Conservation (phyloP, 2,113 vertebrate genomes). For the Calyptomena viridis region DNA sequence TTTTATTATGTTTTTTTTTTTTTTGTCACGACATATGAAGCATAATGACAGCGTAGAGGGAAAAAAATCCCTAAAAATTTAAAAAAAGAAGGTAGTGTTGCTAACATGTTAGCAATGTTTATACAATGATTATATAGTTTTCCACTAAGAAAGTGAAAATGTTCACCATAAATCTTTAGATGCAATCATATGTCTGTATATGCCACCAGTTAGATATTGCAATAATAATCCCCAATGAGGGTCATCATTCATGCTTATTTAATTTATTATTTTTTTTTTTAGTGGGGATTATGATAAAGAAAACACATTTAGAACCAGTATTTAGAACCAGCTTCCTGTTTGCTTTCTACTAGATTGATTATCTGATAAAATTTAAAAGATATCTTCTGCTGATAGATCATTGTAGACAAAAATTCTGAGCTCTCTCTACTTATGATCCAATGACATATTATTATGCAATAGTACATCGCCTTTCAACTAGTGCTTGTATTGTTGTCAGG, state of each 20-base stretch:
- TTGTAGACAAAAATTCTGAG: background rate
- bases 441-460: background rate
- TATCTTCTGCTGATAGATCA: background rate
- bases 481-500: background rate
- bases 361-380: background rate
- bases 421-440: background rate
- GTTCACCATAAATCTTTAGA: background rate
- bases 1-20: background rate
- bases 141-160: background rate
- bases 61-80: background rate
- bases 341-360: background rate
- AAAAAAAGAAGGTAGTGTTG: background rate
- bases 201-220: background rate
- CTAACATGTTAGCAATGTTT: background rate
- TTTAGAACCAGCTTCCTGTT: background rate
- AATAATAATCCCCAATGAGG: background rate
- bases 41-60: background rate
- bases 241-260: background rate
- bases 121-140: background rate
- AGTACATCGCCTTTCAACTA: background rate
- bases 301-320: background rate
- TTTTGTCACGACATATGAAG: background rate
- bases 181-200: background rate
- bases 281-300: background rate
- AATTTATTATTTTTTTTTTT: background rate